Evolutionary conservation across 1,140 invertebrate species (phyloP), one percentile per base, ranked within the genome.

Genomic region (Pseudachorutes palmiensis): DNA sequence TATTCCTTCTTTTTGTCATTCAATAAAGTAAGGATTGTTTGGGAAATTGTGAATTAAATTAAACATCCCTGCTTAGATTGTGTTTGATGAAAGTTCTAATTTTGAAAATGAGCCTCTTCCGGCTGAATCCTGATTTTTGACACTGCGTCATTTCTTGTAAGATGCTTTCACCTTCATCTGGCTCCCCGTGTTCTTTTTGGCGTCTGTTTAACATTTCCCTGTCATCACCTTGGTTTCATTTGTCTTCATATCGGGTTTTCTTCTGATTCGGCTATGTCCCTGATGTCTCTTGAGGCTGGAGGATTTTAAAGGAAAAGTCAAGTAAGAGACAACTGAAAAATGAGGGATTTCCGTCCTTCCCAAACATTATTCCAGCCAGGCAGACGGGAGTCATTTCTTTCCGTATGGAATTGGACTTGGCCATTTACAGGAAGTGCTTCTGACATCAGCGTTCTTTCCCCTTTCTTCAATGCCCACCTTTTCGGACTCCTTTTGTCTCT

Each of bases 301-400:
- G n/a, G n/a, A n/a, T 5, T 41, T 9, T 41, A 19, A 41, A 41
- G 5, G 19, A 41, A 41, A 19, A 41, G 5, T 19, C 36, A 41
- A 41, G 36, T 26, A 55, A 14, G 5, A 24, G 51, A 55, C 51
- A 55, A 55, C 51, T 55, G 51, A 55, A 26, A 55, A 55, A 55
- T 55, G 51, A 24, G 51, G 24, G 51, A 55, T 55, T 55, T 55
- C 36, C 36, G 36, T 19, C 36, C 36, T 12, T 45, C n/a, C n/a
- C n/a, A n/a, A n/a, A n/a, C n/a, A n/a, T n/a, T n/a, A n/a, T n/a
- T n/a, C n/a, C n/a, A n/a, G n/a, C n/a, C n/a, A n/a, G n/a, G n/a
- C n/a, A n/a, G n/a, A n/a, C n/a, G n/a, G n/a, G n/a, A n/a, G n/a
- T n/a, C n/a, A n/a, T n/a, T n/a, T 41, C 5, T 41, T 41, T 41